Evolutionary conservation across 2,113 vertebrate genomes (phyloP), one percentile per base, ranked within the genome.

Genomic region (Cettia cetti): DNA sequence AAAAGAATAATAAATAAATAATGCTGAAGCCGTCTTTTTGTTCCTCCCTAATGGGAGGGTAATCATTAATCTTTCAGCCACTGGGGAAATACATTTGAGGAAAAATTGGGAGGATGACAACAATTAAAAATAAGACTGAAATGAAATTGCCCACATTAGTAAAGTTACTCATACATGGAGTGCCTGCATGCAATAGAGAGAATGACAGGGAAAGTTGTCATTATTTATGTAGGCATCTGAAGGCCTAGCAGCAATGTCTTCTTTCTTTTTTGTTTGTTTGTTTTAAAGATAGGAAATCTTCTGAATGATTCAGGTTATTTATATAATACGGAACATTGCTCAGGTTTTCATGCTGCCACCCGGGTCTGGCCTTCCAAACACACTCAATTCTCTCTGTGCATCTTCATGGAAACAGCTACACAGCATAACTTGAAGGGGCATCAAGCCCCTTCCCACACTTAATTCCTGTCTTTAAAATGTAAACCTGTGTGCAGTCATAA

Each of bases 1-100:
- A 92, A 92, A 95, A 87, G 44, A 93, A 85, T 87, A 95, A 96
- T 95, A 96, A 96, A 94, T 79, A 93, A 93, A 72, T 93, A 94
- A 93, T 76, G 85, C 49, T 56, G 49, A 87, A 85, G 49, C 15
- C 4, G 5, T 75, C 65, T 71, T 94, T 53, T 90, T 79, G 44
- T 91, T 94, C 61, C n/a, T 93, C 78, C 61, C 45, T 95, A 87
- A 91, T 61, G 45, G 78, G 44, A 91, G 12, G 49, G 52, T 82
- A 89, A 90, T 85, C 22, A 4, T 91, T 89, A 64, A 79, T 82
- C 53, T 90, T 93, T 94, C 87, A 95, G 82, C 66, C 82, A 76
- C 85, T 16, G 49, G 49, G 40, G 40, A 85, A 91, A 88, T 27
- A 82, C 10, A 66, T 70, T 57, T 40, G 60, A 85, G 39, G 44